Evolutionary conservation across 1,140 invertebrate genomes (phyloP), one percentile per base, ranked within the genome.

Genomic region (Achroia grisella): DNA sequence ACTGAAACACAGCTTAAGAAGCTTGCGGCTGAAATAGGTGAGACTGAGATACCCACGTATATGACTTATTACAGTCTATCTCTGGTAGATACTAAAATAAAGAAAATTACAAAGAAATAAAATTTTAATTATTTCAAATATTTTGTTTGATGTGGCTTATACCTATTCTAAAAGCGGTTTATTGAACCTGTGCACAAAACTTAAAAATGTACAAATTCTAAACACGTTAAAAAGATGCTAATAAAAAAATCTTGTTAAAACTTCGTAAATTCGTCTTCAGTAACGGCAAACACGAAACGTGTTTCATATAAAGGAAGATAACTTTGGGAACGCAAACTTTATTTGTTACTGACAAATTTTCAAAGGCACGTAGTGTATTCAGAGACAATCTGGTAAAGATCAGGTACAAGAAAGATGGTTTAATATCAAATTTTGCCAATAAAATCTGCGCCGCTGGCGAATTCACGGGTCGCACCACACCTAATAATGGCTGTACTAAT

Each of bases 371-470:
- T 74, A 65, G 48, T 52, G 63, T 61, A 73, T 63, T 64, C 52
- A 51, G 61, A 66, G 64, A 63, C 67, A 75, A 68, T 66, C 56
- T 40, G 53, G 35, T 46, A 31, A 36, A 61, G 48, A 55, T 67
- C 54, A 43, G 58, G 59, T 48, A 34, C 52, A 59, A 58, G 56
- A 48, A 64, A 50, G 58, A 68, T 59, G 44, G 59, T 64, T 61
- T 69, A 63, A 71, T 67, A 67, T 56, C 39, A 56, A 71, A 73
- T 71, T 76, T 71, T 47, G 50, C 65, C 65, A 64, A 79, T 79
- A 73, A 79, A 75, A 62, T 51, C 46, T 40, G 63, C 44, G 74
- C 79, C 70, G 48, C 31, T 44, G 72, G 79, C 76, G 52, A 39
- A 57, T 52, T 56, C 61, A 37, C 54, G 56, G 46, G 65, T 55